Conservation (phyloP, 2,797 vertebrate species). For the Microchirus variegatus region DNA sequence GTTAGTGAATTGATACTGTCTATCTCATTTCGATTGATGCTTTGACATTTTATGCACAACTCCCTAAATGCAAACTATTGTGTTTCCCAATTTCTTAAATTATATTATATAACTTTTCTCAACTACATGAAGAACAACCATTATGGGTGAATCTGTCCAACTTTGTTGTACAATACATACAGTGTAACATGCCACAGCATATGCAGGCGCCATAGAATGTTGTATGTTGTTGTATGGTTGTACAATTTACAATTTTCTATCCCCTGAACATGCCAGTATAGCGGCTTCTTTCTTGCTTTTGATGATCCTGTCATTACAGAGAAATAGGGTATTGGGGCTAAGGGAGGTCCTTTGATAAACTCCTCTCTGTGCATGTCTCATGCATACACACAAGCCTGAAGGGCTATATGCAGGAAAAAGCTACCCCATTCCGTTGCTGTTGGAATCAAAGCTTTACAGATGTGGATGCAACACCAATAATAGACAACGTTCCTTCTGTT, state of each 20-base stretch:
- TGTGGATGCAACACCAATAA: constrained; percentile 62
- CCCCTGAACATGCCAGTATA: constrained; percentile 11
- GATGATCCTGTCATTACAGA: constrained; percentile 37
- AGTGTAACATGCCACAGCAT: not conserved
- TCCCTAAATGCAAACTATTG: not conserved
- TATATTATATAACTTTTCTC: not conserved
- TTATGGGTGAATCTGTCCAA: not conserved
- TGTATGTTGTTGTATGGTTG: no score
- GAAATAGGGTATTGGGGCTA: constrained; percentile 41
- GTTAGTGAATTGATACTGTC: no score
- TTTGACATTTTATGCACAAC: no score
- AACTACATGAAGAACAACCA: not conserved
- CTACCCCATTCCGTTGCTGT: constrained; percentile 52
- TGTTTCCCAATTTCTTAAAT: not conserved
- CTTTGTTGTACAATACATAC: not conserved
- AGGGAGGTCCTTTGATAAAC: constrained; percentile 68
- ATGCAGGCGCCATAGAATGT: not conserved
- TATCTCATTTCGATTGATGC: no score
- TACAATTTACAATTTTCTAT: not conserved
- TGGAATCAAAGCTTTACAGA: constrained; percentile 63
- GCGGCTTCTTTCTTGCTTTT: constrained; percentile 22
- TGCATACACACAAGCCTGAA: constrained; percentile 55
- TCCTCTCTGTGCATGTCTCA: constrained; percentile 51
- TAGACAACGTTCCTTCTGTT: constrained; percentile 69
- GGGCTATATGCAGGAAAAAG: constrained; percentile 66